Percentiles rank a stretch among this genome's conserved stretches.
Conservation (phyloP, 64 coral and sea anemone species). For the Cladopsammia gracilis region DNA sequence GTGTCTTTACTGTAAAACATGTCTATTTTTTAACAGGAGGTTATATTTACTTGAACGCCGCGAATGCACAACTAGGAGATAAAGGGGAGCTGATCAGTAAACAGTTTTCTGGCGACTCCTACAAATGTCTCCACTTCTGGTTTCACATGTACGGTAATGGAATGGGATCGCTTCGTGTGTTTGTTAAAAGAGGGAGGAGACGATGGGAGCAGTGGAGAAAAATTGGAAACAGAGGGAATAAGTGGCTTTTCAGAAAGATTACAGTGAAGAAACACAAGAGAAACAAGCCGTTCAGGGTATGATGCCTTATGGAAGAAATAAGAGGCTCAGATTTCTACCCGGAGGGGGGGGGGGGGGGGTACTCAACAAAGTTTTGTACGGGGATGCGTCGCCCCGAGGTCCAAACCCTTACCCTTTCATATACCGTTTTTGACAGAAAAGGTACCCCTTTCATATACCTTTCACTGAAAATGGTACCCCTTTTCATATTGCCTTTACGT, state of each 20-base stretch:
- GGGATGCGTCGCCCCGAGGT: too few species aligned
- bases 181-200: neutral
- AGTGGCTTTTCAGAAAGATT: conserved; percentile 36
- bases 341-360: too few species aligned
- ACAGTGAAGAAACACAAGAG: neutral
- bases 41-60: conserved; percentile 55
- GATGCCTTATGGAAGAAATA: neutral
- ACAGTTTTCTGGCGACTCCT: conserved; percentile 21
- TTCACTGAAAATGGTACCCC: too few species aligned
- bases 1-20: too few species aligned
- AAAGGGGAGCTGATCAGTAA: conserved; percentile 41
- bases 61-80: neutral
- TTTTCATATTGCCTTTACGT: too few species aligned
- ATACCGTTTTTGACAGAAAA: too few species aligned
- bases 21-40: conserved; percentile 13
- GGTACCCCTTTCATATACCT: too few species aligned
- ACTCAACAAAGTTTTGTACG: too few species aligned
- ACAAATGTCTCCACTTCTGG: conserved; percentile 65
- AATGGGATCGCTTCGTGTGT: conserved; percentile 52
- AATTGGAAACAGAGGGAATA: conserved; percentile 54
- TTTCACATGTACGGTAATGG: conserved; percentile 63
- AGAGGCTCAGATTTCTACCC: too few species aligned
- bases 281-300: conserved; percentile 24
- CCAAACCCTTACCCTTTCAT: too few species aligned
- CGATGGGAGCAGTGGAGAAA: neutral